These are phyloP conservation scores for Euzetes globulus DNA, from an alignment of 2,888 invertebrate genomes.

Conservation along the genomic window DNA sequence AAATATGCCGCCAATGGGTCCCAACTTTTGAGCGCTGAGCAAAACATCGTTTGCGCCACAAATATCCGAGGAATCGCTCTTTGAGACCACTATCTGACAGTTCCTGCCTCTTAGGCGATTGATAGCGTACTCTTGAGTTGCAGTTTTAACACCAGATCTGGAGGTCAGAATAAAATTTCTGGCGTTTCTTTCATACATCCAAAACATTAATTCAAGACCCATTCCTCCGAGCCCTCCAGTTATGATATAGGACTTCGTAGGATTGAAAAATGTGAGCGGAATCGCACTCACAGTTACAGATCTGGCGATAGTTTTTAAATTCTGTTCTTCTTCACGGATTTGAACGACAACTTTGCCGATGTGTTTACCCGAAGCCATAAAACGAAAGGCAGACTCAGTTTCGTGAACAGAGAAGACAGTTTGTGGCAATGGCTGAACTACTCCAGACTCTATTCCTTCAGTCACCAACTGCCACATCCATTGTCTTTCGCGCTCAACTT, in stretches of 20 bases:
- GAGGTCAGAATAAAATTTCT: slow-evolving; percentile 71
- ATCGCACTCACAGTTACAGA: slow-evolving; percentile 60
- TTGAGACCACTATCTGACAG: slow-evolving; percentile 56
- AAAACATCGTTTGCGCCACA: slow-evolving; percentile 63
- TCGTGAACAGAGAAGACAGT: slow-evolving; percentile 77
- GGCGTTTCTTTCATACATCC: slow-evolving; percentile 81
- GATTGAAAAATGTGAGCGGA: slow-evolving; percentile 67
- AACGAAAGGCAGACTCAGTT: slow-evolving; percentile 82
- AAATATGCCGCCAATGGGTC: slow-evolving; percentile 76
- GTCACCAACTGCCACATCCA: slow-evolving; percentile 56
- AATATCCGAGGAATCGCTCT: slow-evolving; percentile 61
- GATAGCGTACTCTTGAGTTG: slow-evolving; percentile 71
- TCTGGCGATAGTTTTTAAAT: slow-evolving; percentile 23
- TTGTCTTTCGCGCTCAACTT: not conserved
- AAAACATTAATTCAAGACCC: slow-evolving; percentile 82
- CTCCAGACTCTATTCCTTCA: slow-evolving; percentile 77
- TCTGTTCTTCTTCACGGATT: slow-evolving; percentile 69
- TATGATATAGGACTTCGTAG: slow-evolving; percentile 54
- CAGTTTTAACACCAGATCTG: slow-evolving; percentile 77
- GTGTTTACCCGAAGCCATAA: slow-evolving; percentile 96
- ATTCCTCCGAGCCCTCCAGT: slow-evolving; percentile 85
- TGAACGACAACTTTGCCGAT: slow-evolving; percentile 92
- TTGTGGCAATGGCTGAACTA: slow-evolving; percentile 78
- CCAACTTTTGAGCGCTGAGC: slow-evolving; percentile 57
- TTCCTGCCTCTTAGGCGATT: slow-evolving; percentile 57